Evolutionary conservation across 2,797 vertebrate species (phyloP).

Genomic region (Nyctibius grandis): DNA sequence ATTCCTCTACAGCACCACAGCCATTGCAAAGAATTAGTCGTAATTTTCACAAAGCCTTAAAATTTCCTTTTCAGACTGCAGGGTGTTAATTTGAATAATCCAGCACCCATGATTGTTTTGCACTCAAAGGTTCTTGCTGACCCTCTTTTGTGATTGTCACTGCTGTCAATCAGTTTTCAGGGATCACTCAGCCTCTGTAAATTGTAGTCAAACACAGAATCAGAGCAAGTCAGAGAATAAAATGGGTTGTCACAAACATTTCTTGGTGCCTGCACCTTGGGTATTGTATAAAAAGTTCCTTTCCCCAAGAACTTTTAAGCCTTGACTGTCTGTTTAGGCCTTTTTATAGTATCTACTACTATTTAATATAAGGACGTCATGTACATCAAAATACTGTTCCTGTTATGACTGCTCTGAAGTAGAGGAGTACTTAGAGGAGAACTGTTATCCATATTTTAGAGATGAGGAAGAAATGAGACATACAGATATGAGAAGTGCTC

Average conservation of each 20-base stretch:
- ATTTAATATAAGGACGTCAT: neutral
- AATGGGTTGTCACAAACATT: neutral
- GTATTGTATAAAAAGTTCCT: neutral
- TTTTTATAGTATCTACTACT: neutral
- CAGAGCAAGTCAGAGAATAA: neutral
- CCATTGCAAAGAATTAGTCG: conserved; percentile 33
- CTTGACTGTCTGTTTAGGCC: neutral
- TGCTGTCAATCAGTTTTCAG: neutral
- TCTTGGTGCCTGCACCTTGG: neutral
- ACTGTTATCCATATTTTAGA: neutral
- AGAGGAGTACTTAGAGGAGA: neutral
- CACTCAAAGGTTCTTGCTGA: neutral
- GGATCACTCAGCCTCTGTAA: neutral
- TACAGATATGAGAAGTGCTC: neutral
- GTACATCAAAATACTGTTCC: neutral
- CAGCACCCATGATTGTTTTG: neutral
- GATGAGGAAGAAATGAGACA: neutral
- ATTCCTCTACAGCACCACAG: conserved; percentile 7
- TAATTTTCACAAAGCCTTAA: conserved; percentile 52
- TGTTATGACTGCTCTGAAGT: neutral
- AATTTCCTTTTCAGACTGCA: conserved; percentile 12
- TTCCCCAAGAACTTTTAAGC: neutral
- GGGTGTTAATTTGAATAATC: conserved; percentile 10
- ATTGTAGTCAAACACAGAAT: neutral
- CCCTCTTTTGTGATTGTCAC: conserved; percentile 6